Base-by-base conservation (phyloP, 2,888 invertebrate species). In the Noctua janthina region DNA sequence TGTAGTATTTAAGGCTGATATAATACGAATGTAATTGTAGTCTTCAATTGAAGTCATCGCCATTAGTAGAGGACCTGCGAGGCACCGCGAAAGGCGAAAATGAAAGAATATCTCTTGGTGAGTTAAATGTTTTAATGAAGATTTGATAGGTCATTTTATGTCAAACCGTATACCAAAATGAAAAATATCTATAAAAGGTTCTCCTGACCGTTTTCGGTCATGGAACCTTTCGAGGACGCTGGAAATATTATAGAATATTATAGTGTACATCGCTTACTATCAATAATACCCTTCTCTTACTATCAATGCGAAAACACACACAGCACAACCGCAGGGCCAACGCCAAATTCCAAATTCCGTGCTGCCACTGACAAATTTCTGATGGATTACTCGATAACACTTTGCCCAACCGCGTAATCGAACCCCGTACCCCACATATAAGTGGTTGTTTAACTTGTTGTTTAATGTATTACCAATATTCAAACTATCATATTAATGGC, bases 71-170 rank as follows among this genome's bases (percentile, higher is more conserved):
- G 62, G 43, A 35, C 59, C 15, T 64, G 15, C 23, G 39, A n/a
- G 23, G 23, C 46, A 76, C 46, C 6, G 46, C 67, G 46, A 59
- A 62, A 56, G 35, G 29, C 54, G 56, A 76, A 77, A 62, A 84
- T 84, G 84, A 79, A 72, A 67, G 15, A 23, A n/a, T 56, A 49
- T 29, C 3, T 84, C 39, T 62, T 84, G 83, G 83, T 84, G 23
- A 83, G 83, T 79, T 2, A 54, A 5, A 35, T 17, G 46, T 39
- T 56, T 54, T 8, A 7, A 39, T 7, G 23, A 71, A 54, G 20
- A 54, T 54, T 54, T 54, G 20, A 8, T 20, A 11, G n/a, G n/a
- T 56, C n/a, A 56, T 56, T 56, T 56, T 11, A n/a, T 56, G n/a
- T 4, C 23, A 10, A 56, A 10, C 23, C 56, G n/a, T 56, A 11